Base-by-base conservation (phyloP, 2,797 vertebrate species). In the Amazona ochrocephala region DNA sequence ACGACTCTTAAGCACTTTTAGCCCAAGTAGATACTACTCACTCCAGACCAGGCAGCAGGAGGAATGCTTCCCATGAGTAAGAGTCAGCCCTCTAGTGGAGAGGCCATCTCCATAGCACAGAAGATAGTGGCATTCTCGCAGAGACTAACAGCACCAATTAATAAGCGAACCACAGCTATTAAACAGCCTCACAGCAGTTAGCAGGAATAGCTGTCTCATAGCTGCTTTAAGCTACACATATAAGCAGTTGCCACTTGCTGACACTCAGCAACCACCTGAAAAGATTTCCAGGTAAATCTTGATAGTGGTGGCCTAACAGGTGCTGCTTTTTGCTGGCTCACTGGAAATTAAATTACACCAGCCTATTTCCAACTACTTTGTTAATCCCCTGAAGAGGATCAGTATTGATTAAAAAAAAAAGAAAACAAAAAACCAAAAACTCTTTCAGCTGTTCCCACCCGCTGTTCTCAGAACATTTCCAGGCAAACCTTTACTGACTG, bases 71-170 rank as follows among this genome's bases (percentile, higher is more conserved):
- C 51, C 47, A 45, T 7, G 7, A 3, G 1, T 2, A 74, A 7
- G 32, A 71, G 41, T 34, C 79, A 73, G 93, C 91, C 95, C 94
- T 88, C 95, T 94, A 94, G 93, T 61, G 89, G 95, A 48, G 60
- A 90, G 4, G 15, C 56, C 0, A 1, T 2, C 60, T 65, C 54
- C 8, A 23, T 39, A 61, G 51, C 80, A 30, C 37, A 32, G 30
- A 27, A 45, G 27, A 37, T 4, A 8, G 1, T 18, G n/a, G 37
- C 6, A 0, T 34, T 73, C 70, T 47, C 79, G 47, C 72, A 70
- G 56, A 75, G 74, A 42, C 18, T 11, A 84, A 51, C 2, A 0
- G 71, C 84, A 51, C 24, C 4, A 3, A 77, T 82, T 89, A 92
- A 87, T 85, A 83, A 87, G 26, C 2, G 2, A 74, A 56, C 53